Evolutionary conservation across 2,888 invertebrate genomes (phyloP), one percentile per base, ranked within the genome.

Genomic region (Epirrhoe tristata): DNA sequence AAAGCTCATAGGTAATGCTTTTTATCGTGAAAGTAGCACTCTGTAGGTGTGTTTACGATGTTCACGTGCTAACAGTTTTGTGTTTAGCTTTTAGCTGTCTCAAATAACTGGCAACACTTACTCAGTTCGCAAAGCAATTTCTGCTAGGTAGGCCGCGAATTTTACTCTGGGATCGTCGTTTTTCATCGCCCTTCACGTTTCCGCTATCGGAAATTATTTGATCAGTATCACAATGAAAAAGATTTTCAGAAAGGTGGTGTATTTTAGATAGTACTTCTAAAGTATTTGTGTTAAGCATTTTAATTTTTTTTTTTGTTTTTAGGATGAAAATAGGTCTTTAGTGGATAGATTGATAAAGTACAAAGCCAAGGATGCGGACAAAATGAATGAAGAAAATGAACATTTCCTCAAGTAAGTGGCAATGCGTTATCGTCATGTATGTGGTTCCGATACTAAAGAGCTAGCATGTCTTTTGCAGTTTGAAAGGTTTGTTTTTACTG

Each of bases 311-410:
- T 63, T 62, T 66, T 67, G 39, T 17, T 95, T 95, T 71, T 94
- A 98, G 96, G 97, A 97, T 83, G 98, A 98, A 94, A 97, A 98
- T 91, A 94, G 96, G 50, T 95, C 97, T 72, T 92, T 98, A 74
- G 95, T 98, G 66, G 97, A 98, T 74, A 95, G 98, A 77, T 95
- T 98, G 78, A 97, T 99, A 88, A 97, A 97, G 76, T 97, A 98
- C 85, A 99, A 99, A 92, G 96, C 97, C 58, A 97, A 97, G 91
- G 98, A 98, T 94, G 99, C 99, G 0, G 99, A 99, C 82, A 97
- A 97, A 89, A 95, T 99, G 95, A 99, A 99, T 84, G 97, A 98
- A 91, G 98, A 99, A 90, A 99, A 99, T 93, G 99, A 99, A 88
- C 96, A 96, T 85, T 97, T 97, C 86, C 90, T 98, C 77, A 97